Evolutionary conservation across 2,888 invertebrate species (phyloP).

Genomic region (Cryptops parisi): DNA sequence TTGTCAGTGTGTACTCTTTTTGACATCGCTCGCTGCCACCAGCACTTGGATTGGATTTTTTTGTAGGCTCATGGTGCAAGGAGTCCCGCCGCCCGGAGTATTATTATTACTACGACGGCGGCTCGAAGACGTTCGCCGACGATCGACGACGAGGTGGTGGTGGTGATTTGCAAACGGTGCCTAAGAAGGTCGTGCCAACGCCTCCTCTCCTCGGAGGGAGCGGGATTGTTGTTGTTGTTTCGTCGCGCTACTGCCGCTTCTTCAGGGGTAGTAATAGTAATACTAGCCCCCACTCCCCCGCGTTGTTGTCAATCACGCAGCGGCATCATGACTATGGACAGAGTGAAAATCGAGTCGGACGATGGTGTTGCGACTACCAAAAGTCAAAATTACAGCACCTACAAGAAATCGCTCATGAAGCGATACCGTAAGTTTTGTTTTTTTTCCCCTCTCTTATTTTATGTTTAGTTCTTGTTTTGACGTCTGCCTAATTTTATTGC

Average conservation of each 20-base stretch:
- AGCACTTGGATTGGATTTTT: too few species aligned
- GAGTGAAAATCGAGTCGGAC: neutral
- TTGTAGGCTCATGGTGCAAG: too few species aligned
- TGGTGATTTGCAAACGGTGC: too few species aligned
- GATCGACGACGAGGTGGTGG: neutral
- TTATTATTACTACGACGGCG: neutral
- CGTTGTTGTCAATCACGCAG: neutral
- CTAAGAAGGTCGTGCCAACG: neutral
- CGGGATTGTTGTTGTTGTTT: neutral
- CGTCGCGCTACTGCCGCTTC: too few species aligned
- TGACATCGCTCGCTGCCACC: neutral
- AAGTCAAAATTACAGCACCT: slow-evolving; percentile 35
- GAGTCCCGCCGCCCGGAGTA: neutral
- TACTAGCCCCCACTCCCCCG: neutral
- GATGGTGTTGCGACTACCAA: neutral
- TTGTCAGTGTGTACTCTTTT: neutral
- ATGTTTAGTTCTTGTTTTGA: too few species aligned
- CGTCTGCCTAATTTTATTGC: too few species aligned
- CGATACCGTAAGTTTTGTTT: slow-evolving; percentile 64
- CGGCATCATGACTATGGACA: neutral
- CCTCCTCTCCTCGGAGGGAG: neutral
- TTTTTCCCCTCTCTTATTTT: neutral
- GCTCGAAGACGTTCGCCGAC: neutral
- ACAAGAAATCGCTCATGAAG: slow-evolving; percentile 86
- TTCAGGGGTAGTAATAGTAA: neutral